These are phyloP conservation scores for Tenebrosternarchus preto DNA, from an alignment of 2,113 vertebrate species.

Conservation along the genomic window DNA sequence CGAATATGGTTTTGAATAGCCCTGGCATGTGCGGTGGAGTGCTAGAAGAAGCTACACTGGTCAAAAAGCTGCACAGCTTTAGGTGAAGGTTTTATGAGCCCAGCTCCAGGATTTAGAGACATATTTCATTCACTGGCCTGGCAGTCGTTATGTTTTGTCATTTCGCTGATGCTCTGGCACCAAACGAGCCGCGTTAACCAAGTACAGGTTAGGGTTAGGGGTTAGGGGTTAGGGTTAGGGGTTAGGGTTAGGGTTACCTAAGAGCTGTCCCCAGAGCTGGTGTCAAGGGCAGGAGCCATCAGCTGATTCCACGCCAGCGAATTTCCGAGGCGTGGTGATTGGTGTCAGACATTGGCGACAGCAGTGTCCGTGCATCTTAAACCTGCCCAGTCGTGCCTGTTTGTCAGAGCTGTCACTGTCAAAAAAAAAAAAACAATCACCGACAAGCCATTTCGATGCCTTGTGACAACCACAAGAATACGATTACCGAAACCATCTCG, in stretches of 20 bases:
- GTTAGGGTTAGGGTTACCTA: too few species aligned
- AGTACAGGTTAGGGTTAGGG: too few species aligned
- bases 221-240: too few species aligned
- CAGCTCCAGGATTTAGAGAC: constrained; percentile 5
- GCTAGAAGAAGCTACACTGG: too few species aligned
- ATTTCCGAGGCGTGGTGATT: not conserved
- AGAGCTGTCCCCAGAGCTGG: not conserved
- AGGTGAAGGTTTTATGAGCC: not conserved
- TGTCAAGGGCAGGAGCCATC: not conserved
- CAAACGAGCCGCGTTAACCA: not conserved
- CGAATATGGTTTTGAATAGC: not conserved
- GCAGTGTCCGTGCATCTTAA: not conserved
- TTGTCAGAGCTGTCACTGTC: constrained; percentile 28
- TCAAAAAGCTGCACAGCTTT: not conserved
- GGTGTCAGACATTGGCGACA: not conserved
- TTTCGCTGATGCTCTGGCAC: constrained; percentile 1
- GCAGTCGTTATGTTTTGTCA: constrained; percentile 21
- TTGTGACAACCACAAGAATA: constrained; percentile 21
- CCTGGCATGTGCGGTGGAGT: too few species aligned
- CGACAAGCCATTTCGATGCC: not conserved
- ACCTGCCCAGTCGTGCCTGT: not conserved
- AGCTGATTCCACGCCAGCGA: not conserved
- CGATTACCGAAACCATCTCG: not conserved
- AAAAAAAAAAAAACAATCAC: not conserved
- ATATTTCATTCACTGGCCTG: not conserved